phyloP scores from a whole-genome alignment of 2,113 vertebrate species.

The Heteronetta atricapilla region DNA sequence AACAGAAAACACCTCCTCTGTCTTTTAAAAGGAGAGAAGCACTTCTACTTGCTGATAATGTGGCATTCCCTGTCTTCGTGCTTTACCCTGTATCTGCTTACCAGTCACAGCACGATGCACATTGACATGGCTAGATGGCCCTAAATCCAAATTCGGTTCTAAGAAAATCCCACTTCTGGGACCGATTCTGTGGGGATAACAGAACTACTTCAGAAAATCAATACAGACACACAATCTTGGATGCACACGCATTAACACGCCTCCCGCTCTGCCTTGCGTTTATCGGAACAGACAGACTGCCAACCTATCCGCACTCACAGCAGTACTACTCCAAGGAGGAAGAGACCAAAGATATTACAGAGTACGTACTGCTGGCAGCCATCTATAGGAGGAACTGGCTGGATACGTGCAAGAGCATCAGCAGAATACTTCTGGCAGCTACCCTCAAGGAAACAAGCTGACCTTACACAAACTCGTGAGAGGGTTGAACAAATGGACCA shows the following conservation, averaged over 20 bases:
- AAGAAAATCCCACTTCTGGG: not conserved
- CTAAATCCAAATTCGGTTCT: not conserved
- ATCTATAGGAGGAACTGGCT: not conserved
- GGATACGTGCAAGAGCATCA: not conserved
- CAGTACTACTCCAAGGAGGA: not conserved
- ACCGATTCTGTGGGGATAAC: not conserved
- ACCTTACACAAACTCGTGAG: not conserved
- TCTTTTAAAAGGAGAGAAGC: not conserved
- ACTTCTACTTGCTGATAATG: not conserved
- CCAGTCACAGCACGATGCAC: not conserved
- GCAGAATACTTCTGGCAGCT: not conserved
- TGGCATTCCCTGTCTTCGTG: not conserved
- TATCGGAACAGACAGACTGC: slow-evolving; percentile 8
- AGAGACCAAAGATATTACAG: not conserved
- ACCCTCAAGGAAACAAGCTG: not conserved
- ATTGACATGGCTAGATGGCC: not conserved
- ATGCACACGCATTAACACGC: not conserved
- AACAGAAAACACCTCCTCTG: not conserved
- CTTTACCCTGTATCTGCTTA: slow-evolving; percentile 37
- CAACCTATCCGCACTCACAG: slow-evolving; percentile 17
- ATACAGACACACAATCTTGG: not conserved
- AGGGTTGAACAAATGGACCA: not conserved
- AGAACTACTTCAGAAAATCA: not conserved
- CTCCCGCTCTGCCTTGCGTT: not conserved
- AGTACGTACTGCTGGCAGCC: not conserved